These are phyloP conservation scores for Lutraria rhynchaena DNA, from an alignment of 1,140 invertebrate species.

Conservation along the genomic window DNA sequence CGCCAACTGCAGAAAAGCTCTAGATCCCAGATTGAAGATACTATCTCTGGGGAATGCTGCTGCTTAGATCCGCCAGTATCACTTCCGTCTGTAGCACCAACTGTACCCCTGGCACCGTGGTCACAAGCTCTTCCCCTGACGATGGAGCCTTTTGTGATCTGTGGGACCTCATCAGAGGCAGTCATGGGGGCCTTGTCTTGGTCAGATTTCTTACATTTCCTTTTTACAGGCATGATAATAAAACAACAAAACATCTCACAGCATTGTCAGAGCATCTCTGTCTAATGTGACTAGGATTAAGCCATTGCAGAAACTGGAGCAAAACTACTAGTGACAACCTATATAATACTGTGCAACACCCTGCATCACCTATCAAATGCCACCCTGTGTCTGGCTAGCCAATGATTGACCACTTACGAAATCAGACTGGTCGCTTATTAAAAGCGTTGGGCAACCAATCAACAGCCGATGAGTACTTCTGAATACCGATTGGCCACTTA, in stretches of 20 bases:
- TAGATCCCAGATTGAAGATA: constrained; percentile 10
- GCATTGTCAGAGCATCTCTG: not conserved
- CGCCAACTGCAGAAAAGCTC: too few relatives aligned
- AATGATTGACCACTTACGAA: too few relatives aligned
- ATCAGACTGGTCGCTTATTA: constrained; percentile 1
- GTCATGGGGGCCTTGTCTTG: constrained; percentile 39
- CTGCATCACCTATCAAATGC: not conserved
- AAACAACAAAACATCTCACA: constrained; percentile 13
- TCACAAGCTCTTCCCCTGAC: constrained; percentile 39
- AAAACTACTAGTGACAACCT: constrained; percentile 7
- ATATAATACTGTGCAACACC: constrained; percentile 4
- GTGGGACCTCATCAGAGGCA: constrained; percentile 43
- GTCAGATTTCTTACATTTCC: constrained; percentile 41
- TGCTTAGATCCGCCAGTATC: constrained; percentile 37
- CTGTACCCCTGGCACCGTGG: constrained; percentile 30
- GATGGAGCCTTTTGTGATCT: constrained; percentile 38
- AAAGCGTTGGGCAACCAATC: constrained; percentile 2
- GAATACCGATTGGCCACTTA: constrained; percentile 23
- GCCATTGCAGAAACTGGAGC: constrained; percentile 7
- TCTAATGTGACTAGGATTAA: constrained; percentile 1
- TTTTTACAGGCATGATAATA: too few relatives aligned
- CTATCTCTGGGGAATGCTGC: constrained; percentile 38
- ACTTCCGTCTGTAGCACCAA: constrained; percentile 10
- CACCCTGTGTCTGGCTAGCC: constrained; percentile 2
- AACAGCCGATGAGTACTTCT: constrained; percentile 11